Base-by-base conservation (phyloP, 2,797 vertebrate genomes). In the Xenops minutus region DNA sequence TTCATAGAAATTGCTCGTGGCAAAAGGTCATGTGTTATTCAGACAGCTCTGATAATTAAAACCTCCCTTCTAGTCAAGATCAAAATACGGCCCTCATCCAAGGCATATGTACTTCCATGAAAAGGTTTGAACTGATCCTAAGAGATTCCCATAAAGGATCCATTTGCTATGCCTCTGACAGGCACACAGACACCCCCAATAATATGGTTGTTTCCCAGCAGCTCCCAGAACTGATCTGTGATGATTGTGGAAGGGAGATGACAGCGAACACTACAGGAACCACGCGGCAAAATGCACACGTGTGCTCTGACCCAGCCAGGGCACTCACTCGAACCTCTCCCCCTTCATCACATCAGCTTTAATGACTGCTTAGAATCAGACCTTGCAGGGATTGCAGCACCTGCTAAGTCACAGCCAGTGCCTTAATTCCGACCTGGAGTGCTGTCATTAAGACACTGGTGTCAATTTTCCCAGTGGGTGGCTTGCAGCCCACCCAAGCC, bases 1-100 rank as follows among this genome's bases (percentile, higher is more conserved):
- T 90, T 79, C 96, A 89, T 95, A 83, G 73, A 90, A 86, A 87
- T 32, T 32, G 22, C 82, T 95, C 3, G 0, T 43, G 79, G 91
- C 79, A 93, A 94, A 93, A 66, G 22, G 32, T 34, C 69, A 36
- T 72, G 29, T 66, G 74, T 29, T 87, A 64, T 32, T 86, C 77
- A 86, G 88, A 88, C 95, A 93, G 74, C 83, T 71, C 80, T 76
- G 85, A 66, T 89, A 93, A 96, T 86, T 93, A 93, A 92, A 96
- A 67, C 71, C 68, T 83, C 63, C 46, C 72, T 93, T 62, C 27
- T 62, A 76, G 69, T 67, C 89, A 89, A 94, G 85, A 89, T 94
- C 89, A 92, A 73, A 93, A 61, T 12, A 51, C 26, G 63, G 89
- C 69, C 63, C 37, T 78, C 4, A 1, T 85, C 81, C 95, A 92